Evolutionary conservation across 2,113 vertebrate species (phyloP), one percentile per base, ranked within the genome.

Genomic region (Gambusia holbrooki): DNA sequence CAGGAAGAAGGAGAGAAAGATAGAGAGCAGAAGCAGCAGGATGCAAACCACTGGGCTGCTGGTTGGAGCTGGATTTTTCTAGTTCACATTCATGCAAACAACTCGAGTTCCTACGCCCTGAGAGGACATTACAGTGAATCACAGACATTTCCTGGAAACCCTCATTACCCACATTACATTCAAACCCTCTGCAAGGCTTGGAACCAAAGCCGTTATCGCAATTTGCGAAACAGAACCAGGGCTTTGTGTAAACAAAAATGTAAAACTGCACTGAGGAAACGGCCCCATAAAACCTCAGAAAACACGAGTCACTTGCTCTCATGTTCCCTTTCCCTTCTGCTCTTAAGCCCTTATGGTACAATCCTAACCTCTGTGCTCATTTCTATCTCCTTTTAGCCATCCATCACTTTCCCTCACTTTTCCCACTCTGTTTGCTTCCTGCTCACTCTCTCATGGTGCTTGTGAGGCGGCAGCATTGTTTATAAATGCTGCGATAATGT

Each of bases 51-150:
- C 77, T 73, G 68, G 77, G 83, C 79, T 84, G 62, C 80, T 85
- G 86, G 84, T 84, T 89, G 70, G 81, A 86, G 83, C 89, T 89
- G 87, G 89, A 88, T 90, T 79, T 77, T 87, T 90, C 85, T 88
- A 87, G 86, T 87, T 89, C 28, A 66, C 11, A 62, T 54, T 65
- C 10, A 69, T 71, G 75, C 61, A 80, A 65, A 51, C 42, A 62
- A 17, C 17, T 42, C 8, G n/a, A 37, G 60, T 67, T 67, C 15
- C 63, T 42, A 32, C 72, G 22, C 19, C 64, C 69, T 68, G 32
- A 66, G 74, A 72, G 32, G 60, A 76, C 65, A 54, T 82, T 58
- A 68, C 19, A 62, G 19, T 7, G 37, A 58, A 29, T 70, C 54
- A 45, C 62, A 67, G 29, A 19, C 9, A 71, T 30, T 35, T 75